Conservation (phyloP, 2,113 vertebrate species). For the Paradisaea rubra region DNA sequence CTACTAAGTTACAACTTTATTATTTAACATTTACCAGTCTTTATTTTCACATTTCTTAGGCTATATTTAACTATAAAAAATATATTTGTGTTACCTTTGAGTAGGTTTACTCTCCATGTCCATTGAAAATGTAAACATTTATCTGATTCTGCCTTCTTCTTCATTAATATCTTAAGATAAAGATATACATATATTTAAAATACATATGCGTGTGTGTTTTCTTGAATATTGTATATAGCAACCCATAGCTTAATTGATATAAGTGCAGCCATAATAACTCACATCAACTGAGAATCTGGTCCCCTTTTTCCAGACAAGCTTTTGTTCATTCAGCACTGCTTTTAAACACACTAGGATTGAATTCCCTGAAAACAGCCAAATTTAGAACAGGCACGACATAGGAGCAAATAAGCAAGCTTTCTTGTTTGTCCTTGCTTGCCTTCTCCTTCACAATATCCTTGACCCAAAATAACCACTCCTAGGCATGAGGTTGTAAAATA, state of each 20-base stretch:
- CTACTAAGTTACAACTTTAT: neutral
- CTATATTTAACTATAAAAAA: neutral
- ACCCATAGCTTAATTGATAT: neutral
- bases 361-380: constrained; percentile 16
- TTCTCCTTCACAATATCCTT: constrained; percentile 39
- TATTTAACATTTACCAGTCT: neutral
- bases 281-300: neutral
- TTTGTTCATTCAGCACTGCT: constrained; percentile 9
- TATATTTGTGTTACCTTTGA: neutral
- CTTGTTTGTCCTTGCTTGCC: constrained; percentile 42
- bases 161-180: neutral
- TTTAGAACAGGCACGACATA: neutral
- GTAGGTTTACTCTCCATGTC: neutral
- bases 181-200: neutral
- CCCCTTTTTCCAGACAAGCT: neutral
- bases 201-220: neutral
- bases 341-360: neutral
- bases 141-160: neutral
- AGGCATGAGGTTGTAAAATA: neutral
- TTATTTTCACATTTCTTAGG: neutral
- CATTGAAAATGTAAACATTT: neutral
- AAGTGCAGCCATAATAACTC: neutral
- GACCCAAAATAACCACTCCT: constrained; percentile 33
- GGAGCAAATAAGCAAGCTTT: constrained; percentile 20
- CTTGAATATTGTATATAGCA: neutral